Evolutionary conservation across 2,113 vertebrate genomes (phyloP).

Genomic region (Dasyurus viverrinus): DNA sequence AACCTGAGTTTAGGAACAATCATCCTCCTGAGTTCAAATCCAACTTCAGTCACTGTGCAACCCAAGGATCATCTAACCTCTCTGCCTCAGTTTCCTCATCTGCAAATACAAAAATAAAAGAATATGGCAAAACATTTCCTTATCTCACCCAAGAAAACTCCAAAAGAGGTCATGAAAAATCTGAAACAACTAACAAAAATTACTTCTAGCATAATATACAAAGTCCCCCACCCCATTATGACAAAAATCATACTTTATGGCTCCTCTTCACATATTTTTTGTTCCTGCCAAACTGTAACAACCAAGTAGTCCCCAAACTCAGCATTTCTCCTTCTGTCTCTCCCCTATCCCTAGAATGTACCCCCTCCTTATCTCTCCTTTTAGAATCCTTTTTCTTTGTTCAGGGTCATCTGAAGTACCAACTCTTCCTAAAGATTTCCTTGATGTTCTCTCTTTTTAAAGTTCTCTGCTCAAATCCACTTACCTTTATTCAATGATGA

Average conservation of each 20-base stretch:
- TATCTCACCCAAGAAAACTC: too few relatives aligned
- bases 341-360: background rate
- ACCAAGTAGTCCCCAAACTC: background rate
- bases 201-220: background rate
- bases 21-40: too few relatives aligned
- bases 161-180: too few relatives aligned
- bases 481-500: background rate
- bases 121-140: too few relatives aligned
- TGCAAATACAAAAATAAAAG: too few relatives aligned
- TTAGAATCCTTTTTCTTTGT: background rate
- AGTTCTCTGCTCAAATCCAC: background rate
- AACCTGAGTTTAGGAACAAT: too few relatives aligned
- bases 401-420: background rate
- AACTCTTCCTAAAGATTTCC: background rate
- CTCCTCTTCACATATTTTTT: background rate
- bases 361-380: background rate
- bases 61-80: too few relatives aligned
- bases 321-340: background rate
- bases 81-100: too few relatives aligned
- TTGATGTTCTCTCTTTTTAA: background rate
- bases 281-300: too few relatives aligned
- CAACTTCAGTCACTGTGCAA: too few relatives aligned
- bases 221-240: background rate
- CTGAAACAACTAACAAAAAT: background rate
- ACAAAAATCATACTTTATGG: background rate